Conservation (phyloP, 1,140 invertebrate species). For the Scylla paramamosain region DNA sequence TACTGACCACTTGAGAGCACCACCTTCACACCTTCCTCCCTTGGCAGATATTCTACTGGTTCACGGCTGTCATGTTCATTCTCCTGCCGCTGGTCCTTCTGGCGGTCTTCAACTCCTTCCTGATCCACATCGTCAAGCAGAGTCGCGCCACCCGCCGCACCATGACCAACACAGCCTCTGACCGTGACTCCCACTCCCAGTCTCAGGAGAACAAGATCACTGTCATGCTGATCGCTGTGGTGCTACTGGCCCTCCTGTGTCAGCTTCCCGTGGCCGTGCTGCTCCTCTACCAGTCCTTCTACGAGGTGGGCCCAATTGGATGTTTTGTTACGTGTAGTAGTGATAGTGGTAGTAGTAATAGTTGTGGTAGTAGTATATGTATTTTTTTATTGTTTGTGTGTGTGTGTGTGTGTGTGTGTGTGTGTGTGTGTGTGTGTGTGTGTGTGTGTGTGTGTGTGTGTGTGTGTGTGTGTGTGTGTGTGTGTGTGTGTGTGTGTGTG, state of each 20-base stretch:
- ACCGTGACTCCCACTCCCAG: slow-evolving; percentile 77
- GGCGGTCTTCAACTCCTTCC: slow-evolving; percentile 87
- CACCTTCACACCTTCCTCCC: neutral
- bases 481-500: too few relatives aligned
- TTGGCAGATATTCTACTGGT: slow-evolving; percentile 85
- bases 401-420: neutral
- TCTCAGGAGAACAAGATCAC: slow-evolving; percentile 88
- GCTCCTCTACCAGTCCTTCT: slow-evolving; percentile 82
- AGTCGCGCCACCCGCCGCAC: slow-evolving; percentile 82
- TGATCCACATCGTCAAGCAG: slow-evolving; percentile 85
- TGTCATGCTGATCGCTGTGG: slow-evolving; percentile 87
- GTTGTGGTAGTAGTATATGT: too few relatives aligned
- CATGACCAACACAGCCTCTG: slow-evolving; percentile 81
- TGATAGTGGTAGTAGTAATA: neutral
- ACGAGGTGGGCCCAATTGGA: slow-evolving; percentile 78
- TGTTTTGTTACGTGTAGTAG: neutral
- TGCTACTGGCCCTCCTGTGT: slow-evolving; percentile 87
- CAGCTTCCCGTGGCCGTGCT: slow-evolving; percentile 86
- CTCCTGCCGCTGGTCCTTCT: slow-evolving; percentile 86
- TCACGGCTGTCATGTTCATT: slow-evolving; percentile 85
- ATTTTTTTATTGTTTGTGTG: too few relatives aligned
- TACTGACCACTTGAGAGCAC: too few relatives aligned
- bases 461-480: too few relatives aligned
- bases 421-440: neutral
- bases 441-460: too few relatives aligned